These are phyloP conservation scores for Microplitis mediator DNA, from an alignment of 1,140 invertebrate genomes.

Conservation along the genomic window DNA sequence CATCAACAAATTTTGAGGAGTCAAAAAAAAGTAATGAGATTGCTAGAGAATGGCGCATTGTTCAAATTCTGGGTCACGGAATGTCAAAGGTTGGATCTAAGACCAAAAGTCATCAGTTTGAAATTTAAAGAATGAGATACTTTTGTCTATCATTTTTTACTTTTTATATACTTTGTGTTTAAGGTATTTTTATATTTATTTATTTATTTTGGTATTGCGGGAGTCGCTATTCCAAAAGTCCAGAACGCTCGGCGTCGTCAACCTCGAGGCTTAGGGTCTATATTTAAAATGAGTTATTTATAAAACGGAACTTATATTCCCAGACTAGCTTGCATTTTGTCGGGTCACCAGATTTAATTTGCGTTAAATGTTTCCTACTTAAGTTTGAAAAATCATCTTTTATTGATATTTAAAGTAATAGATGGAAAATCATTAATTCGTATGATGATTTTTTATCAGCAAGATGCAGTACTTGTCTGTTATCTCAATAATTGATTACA, in stretches of 20 bases:
- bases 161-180: not conserved
- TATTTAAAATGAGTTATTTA: constrained; percentile 12
- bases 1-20: too few relatives aligned
- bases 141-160: not conserved
- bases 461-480: too few relatives aligned
- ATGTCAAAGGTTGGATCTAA: not conserved
- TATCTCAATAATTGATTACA: too few relatives aligned
- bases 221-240: constrained; percentile 17
- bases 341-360: constrained; percentile 5
- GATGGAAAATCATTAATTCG: too few relatives aligned
- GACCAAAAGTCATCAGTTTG: not conserved
- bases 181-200: not conserved
- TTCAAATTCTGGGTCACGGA: not conserved
- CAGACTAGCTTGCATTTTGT: constrained; percentile 16
- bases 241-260: constrained; percentile 10
- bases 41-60: not conserved
- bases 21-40: not conserved
- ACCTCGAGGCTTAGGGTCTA: constrained; percentile 6
- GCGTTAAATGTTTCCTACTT: not conserved
- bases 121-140: not conserved
- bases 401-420: not conserved
- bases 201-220: not conserved
- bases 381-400: not conserved
- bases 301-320: constrained; percentile 16
- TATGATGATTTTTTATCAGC: not conserved